Percentiles rank a stretch among this genome's conserved stretches.
Evolutionary conservation across 1,140 invertebrate genomes (phyloP).

Genomic region (Agraylea sexmaculata): DNA sequence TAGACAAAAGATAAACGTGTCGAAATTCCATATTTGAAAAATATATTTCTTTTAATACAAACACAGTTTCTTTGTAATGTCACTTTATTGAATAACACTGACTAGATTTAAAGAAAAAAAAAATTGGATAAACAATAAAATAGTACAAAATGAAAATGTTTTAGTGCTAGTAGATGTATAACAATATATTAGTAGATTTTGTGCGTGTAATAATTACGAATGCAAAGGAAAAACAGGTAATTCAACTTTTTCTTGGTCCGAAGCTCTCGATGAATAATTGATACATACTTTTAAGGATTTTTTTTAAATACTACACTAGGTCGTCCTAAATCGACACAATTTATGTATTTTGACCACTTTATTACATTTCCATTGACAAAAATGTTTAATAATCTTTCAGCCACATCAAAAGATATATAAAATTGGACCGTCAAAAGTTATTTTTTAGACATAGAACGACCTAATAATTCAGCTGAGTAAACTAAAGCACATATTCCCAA

Average conservation of each 20-base stretch:
- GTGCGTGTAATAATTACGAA: neutral
- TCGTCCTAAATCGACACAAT: neutral
- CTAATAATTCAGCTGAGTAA: too few species aligned
- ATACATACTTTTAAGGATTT: neutral
- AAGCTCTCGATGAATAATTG: neutral
- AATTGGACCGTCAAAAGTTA: neutral
- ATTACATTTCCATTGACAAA: neutral
- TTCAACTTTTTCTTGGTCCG: neutral
- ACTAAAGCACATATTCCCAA: too few species aligned
- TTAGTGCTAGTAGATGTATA: neutral
- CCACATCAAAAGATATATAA: neutral
- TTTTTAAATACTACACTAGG: neutral
- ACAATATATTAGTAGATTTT: neutral
- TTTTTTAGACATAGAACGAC: too few species aligned
- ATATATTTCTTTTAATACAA: neutral
- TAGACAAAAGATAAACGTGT: neutral
- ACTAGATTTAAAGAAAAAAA: constrained; percentile 1
- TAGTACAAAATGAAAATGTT: neutral
- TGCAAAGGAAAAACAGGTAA: neutral
- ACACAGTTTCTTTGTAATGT: neutral
- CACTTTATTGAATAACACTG: neutral
- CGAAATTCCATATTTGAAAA: neutral
- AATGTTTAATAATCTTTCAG: neutral
- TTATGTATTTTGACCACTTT: neutral
- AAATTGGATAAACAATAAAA: neutral